Percentiles rank a stretch among this genome's conserved stretches.
phyloP scores from a whole-genome alignment of 2,113 vertebrate species.

The Platysternon megacephalum region DNA sequence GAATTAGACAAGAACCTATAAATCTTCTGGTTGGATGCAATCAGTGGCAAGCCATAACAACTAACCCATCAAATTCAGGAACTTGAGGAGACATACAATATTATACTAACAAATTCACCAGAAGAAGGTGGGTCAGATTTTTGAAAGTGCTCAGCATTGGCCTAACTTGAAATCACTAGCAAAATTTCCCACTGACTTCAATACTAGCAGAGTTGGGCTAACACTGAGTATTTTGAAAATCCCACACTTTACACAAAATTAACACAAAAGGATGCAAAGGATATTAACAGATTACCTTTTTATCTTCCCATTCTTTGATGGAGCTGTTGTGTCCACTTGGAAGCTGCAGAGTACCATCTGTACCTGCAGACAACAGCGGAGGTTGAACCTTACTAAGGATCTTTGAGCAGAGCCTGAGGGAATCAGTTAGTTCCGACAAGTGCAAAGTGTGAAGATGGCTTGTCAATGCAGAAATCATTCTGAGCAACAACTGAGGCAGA shows the following conservation, averaged over 20 bases:
- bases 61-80: too few species aligned
- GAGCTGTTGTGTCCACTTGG: constrained; percentile 76
- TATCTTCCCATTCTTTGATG: constrained; percentile 86
- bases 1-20: too few species aligned
- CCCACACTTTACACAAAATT: neutral
- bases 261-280: neutral
- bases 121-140: neutral
- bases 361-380: constrained; percentile 87
- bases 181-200: neutral
- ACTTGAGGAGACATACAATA: neutral
- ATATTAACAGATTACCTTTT: constrained; percentile 78
- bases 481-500: constrained; percentile 93
- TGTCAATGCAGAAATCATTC: constrained; percentile 95
- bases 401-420: constrained; percentile 96
- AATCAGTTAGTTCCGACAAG: constrained; percentile 92
- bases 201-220: neutral
- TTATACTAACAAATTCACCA: neutral
- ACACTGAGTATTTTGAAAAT: neutral
- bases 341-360: constrained; percentile 77
- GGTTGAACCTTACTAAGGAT: constrained; percentile 99
- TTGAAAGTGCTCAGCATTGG: neutral
- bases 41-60: too few species aligned
- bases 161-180: neutral
- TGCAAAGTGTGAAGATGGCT: constrained; percentile 89
- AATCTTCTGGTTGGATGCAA: too few species aligned